Percentiles rank a stretch among this genome's conserved stretches.
phyloP scores from a whole-genome alignment of 2,888 invertebrate species.

The Lissocephala sabroskyi region DNA sequence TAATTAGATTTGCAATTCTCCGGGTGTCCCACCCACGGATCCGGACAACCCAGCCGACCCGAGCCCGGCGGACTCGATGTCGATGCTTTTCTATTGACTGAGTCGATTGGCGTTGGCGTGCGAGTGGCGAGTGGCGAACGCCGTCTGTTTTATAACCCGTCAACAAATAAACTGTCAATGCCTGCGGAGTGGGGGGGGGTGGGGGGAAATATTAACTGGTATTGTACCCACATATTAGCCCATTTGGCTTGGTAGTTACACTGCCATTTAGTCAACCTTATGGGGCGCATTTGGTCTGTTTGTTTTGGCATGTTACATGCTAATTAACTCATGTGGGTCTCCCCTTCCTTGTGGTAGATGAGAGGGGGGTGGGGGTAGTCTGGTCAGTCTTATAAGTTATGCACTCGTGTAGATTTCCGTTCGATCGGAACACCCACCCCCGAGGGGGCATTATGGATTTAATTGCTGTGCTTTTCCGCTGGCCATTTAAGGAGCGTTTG shows the following conservation, averaged over 20 bases:
- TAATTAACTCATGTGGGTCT: constrained; percentile 47
- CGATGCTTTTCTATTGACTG: constrained; percentile 19
- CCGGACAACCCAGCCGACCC: too few relatives aligned
- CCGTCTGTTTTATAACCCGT: constrained; percentile 31
- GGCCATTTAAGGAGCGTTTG: too few relatives aligned
- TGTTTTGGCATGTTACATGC: constrained; percentile 44
- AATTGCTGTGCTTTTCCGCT: too few relatives aligned
- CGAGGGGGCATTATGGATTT: too few relatives aligned
- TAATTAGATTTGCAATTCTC: constrained; percentile 57
- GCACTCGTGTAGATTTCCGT: too few relatives aligned
- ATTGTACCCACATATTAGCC: constrained; percentile 3
- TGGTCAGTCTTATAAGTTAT: too few relatives aligned
- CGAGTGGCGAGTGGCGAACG: constrained; percentile 32
- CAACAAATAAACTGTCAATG: constrained; percentile 5
- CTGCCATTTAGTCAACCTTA: constrained; percentile 48
- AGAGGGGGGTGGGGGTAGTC: too few relatives aligned
- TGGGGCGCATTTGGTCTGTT: constrained; percentile 32
- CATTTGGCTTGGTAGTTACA: constrained; percentile 17
- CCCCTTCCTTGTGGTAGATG: too few relatives aligned
- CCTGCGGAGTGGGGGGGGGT: too few relatives aligned
- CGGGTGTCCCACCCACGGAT: constrained; percentile 8
- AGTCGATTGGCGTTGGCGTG: constrained; percentile 23
- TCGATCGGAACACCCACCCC: too few relatives aligned
- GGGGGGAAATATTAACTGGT: not conserved
- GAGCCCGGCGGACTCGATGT: too few relatives aligned